phyloP scores from a whole-genome alignment of 2,888 invertebrate species.

The Euphydryas editha region DNA sequence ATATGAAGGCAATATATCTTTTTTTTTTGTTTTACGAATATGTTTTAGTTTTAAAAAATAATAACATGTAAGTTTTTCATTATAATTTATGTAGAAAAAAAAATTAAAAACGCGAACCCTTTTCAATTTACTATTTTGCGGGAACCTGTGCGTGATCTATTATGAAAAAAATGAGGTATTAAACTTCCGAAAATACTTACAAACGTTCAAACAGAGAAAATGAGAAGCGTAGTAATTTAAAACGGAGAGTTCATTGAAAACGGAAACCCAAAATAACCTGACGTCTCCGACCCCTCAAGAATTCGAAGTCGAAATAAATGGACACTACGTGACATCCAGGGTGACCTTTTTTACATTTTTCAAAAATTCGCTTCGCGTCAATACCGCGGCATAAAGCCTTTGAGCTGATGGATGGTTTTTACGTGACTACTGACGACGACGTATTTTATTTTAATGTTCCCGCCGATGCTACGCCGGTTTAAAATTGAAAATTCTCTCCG shows the following conservation, averaged over 20 bases:
- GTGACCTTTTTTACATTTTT: constrained; percentile 82
- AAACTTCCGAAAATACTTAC: neutral
- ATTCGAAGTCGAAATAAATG: constrained; percentile 76
- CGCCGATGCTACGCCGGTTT: constrained; percentile 62
- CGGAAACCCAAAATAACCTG: constrained; percentile 39
- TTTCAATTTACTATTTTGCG: neutral
- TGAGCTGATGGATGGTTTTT: constrained; percentile 77
- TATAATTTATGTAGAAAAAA: neutral
- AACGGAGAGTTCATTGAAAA: constrained; percentile 46
- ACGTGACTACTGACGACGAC: constrained; percentile 75
- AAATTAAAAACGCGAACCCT: neutral
- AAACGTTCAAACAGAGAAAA: constrained; percentile 36
- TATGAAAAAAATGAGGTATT: neutral
- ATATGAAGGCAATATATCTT: too few species aligned
- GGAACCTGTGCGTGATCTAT: neutral
- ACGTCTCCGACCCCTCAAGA: constrained; percentile 53
- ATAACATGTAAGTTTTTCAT: too few species aligned
- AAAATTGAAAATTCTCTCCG: constrained; percentile 81
- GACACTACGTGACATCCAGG: constrained; percentile 70
- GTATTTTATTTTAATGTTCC: constrained; percentile 73
- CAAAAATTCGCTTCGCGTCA: constrained; percentile 79
- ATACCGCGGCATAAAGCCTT: constrained; percentile 57
- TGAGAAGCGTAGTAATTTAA: constrained; percentile 62
- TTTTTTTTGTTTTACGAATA: too few species aligned
- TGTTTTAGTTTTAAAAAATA: too few species aligned